These are phyloP conservation scores for Sminthurides aquaticus DNA, from an alignment of 2,888 invertebrate species.

Conservation along the genomic window DNA sequence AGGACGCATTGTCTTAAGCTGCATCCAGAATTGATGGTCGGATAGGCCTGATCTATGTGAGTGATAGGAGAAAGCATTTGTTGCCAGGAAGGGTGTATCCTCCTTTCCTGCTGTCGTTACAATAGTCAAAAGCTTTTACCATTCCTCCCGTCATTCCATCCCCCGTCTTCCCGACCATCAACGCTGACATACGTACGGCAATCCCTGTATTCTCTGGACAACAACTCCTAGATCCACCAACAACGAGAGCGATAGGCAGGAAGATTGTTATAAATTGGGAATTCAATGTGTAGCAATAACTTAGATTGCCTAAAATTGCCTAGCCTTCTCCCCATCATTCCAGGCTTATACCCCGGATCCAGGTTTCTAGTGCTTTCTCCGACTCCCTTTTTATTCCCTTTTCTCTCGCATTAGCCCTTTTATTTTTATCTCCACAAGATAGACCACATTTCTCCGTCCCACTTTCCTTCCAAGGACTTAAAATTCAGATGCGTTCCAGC, in stretches of 20 bases:
- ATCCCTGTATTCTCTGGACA: neutral
- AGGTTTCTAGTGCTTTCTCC: neutral
- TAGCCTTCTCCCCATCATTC: neutral
- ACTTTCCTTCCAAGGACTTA: neutral
- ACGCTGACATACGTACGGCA: neutral
- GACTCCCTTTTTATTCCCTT: neutral
- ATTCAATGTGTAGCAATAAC: neutral
- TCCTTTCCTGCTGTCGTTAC: neutral
- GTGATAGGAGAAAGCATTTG: neutral
- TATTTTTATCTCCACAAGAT: neutral
- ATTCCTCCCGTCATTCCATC: neutral
- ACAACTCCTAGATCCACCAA: neutral
- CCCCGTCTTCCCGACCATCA: neutral
- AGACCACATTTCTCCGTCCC: neutral
- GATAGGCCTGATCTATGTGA: neutral
- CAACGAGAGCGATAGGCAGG: neutral
- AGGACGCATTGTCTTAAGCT: neutral
- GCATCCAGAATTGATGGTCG: neutral
- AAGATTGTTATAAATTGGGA: neutral
- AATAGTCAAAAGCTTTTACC: neutral
- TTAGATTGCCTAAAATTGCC: neutral
- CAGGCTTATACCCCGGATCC: neutral
- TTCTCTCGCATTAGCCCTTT: neutral
- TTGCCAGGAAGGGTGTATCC: neutral
- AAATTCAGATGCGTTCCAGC: neutral